These are phyloP conservation scores for Listronotus bonariensis DNA, from an alignment of 1,140 invertebrate species.

Conservation along the genomic window DNA sequence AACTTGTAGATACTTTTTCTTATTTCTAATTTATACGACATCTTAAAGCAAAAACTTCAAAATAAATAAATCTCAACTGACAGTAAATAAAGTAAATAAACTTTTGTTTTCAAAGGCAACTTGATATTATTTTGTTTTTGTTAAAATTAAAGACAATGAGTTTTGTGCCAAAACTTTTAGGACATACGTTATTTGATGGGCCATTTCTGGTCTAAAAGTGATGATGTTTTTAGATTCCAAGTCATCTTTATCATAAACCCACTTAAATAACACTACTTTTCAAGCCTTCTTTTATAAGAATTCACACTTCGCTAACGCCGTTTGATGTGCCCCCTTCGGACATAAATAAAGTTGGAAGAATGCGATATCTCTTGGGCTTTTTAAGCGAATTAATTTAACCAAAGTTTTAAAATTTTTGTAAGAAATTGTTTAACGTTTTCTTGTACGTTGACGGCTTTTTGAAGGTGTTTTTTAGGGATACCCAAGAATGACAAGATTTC, in stretches of 20 bases:
- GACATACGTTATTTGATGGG: slow-evolving; percentile 92
- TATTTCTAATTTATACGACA: no score
- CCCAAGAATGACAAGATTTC: slow-evolving; percentile 42
- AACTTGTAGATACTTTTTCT: no score
- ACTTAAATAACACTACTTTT: slow-evolving; percentile 36
- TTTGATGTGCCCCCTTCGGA: slow-evolving; percentile 23
- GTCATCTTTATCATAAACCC: slow-evolving; percentile 32
- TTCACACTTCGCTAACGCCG: slow-evolving; percentile 14
- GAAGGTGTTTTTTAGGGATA: slow-evolving; percentile 7
- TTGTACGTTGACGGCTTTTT: background rate
- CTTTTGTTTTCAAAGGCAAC: no score
- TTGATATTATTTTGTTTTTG: no score
- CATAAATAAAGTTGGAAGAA: slow-evolving; percentile 21
- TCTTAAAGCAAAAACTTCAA: no score
- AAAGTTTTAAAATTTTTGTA: background rate
- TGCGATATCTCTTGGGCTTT: background rate
- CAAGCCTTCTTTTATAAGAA: slow-evolving; percentile 34
- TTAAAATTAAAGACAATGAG: no score
- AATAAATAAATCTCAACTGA: no score
- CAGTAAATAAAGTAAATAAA: no score
- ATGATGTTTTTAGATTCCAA: slow-evolving; percentile 20
- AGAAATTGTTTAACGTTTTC: no score
- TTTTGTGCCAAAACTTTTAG: slow-evolving; percentile 75
- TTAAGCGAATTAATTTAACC: background rate
- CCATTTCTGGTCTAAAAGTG: slow-evolving; percentile 83